phyloP scores from a whole-genome alignment of 2,888 invertebrate species.

The Hypercompe scribonia region DNA sequence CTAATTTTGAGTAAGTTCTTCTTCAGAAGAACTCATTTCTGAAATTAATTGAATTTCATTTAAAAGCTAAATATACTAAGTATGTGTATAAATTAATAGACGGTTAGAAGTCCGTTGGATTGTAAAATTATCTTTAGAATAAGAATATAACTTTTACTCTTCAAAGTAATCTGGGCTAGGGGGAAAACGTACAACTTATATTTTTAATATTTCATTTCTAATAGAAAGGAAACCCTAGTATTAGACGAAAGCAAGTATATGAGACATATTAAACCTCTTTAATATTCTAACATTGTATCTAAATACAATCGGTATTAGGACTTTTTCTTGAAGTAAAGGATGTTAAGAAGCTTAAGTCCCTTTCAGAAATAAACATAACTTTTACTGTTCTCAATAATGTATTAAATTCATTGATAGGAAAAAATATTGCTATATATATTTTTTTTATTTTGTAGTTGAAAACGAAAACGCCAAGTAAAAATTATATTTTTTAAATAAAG shows the following conservation, averaged over 20 bases:
- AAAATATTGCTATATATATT: background rate
- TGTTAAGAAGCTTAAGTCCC: background rate
- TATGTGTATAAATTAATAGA: background rate
- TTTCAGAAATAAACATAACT: background rate
- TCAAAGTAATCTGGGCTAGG: background rate
- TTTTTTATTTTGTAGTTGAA: background rate
- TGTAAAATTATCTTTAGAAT: background rate
- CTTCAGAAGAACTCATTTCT: constrained; percentile 13
- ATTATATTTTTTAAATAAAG: background rate
- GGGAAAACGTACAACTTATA: background rate
- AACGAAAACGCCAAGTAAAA: background rate
- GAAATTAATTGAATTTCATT: background rate
- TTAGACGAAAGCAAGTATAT: background rate
- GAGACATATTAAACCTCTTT: background rate
- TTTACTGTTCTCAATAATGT: background rate
- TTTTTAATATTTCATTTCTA: background rate
- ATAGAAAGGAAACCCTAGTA: background rate
- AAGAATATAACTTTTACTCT: background rate
- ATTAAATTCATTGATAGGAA: background rate
- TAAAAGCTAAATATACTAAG: background rate
- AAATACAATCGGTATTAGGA: background rate
- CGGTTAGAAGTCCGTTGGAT: background rate
- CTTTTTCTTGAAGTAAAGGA: background rate
- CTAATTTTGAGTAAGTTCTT: constrained; percentile 41
- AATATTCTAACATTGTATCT: background rate